These are phyloP conservation scores for Abramis brama DNA, from an alignment of 2,113 vertebrate species.

Conservation along the genomic window DNA sequence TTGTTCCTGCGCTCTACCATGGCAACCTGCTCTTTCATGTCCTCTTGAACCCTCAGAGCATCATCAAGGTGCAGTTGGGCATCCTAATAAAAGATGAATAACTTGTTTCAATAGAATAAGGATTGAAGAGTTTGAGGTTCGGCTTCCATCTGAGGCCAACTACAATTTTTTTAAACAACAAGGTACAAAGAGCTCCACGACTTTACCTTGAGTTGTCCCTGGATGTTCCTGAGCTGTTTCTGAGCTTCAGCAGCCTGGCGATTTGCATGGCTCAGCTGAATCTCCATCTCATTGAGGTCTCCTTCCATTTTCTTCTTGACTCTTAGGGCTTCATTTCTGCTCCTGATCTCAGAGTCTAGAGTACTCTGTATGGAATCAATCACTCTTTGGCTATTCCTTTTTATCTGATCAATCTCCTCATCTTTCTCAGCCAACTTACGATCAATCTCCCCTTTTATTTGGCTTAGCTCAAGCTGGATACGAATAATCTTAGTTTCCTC, in stretches of 20 bases:
- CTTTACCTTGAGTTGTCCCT: slow-evolving; percentile 70
- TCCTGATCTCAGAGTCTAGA: slow-evolving; percentile 77
- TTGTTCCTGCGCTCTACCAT: slow-evolving; percentile 86
- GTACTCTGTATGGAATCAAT: slow-evolving; percentile 78
- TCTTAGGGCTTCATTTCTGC: slow-evolving; percentile 75
- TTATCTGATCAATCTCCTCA: slow-evolving; percentile 81
- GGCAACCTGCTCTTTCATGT: slow-evolving; percentile 83
- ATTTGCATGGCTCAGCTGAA: slow-evolving; percentile 72
- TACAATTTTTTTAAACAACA: not conserved
- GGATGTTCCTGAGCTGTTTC: slow-evolving; percentile 73
- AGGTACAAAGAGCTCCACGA: not conserved
- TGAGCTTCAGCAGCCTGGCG: slow-evolving; percentile 69
- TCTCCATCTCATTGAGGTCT: slow-evolving; percentile 69
- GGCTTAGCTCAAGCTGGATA: slow-evolving; percentile 77
- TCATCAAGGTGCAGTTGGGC: slow-evolving; percentile 84
- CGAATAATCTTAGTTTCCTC: slow-evolving; percentile 83
- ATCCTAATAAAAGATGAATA: slow-evolving; percentile 60
- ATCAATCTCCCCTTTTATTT: slow-evolving; percentile 82
- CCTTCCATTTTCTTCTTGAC: slow-evolving; percentile 83
- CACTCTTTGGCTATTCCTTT: slow-evolving; percentile 76
- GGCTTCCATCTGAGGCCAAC: slow-evolving; percentile 6
- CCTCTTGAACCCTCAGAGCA: slow-evolving; percentile 81
- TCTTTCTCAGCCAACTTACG: slow-evolving; percentile 80
- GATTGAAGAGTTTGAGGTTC: not conserved
- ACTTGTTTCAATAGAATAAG: not conserved